Base-by-base conservation (phyloP, 2,113 vertebrate species). In the Rutilus rutilus region DNA sequence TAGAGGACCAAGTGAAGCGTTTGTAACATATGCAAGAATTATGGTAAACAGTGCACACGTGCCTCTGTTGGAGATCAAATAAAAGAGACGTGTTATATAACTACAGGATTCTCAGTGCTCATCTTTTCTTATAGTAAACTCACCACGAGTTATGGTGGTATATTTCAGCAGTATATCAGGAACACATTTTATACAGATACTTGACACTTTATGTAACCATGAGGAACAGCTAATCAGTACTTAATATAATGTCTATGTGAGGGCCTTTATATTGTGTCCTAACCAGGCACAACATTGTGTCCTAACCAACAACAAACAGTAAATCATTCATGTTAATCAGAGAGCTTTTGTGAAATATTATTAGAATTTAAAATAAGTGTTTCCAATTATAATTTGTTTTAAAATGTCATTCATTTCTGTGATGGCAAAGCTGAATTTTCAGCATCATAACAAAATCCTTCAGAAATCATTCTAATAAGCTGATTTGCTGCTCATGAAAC, bases 121-220 rank as follows among this genome's bases (percentile, higher is more conserved):
- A 71, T 39, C 33, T 71, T 39, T 8, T 71, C 67, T 39, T 30
- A 65, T 65, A 65, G 25, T 65, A 65, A 65, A 33, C 64, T 65
- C 25, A 65, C 30, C 27, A 12, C 1, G 5, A 15, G 27, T 65
- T 27, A 50, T 52, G 17, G 19, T 36, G 17, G 4, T 82, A 14
- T 50, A 82, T 30, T 65, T 82, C 39, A 82, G 64, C 15, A 19
- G 30, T 19, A 17, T 21, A 67, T 67, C 64, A 36, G 60, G 27
- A 69, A 52, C 62, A 50, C 2, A 10, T 4, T 45, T 50, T 50
- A 19, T 30, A 78, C 52, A 78, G 76, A 23, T 33, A 50, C 62
- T 60, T 75, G 54, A 75, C 14, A 8, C n/a, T 82, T 86, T 82
- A 86, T 39, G 27, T 82, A 54, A 86, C 1, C 54, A 78, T 25